Conservation (phyloP, 92 coral and sea anemone genomes). For the Scolanthus callimorphus region DNA sequence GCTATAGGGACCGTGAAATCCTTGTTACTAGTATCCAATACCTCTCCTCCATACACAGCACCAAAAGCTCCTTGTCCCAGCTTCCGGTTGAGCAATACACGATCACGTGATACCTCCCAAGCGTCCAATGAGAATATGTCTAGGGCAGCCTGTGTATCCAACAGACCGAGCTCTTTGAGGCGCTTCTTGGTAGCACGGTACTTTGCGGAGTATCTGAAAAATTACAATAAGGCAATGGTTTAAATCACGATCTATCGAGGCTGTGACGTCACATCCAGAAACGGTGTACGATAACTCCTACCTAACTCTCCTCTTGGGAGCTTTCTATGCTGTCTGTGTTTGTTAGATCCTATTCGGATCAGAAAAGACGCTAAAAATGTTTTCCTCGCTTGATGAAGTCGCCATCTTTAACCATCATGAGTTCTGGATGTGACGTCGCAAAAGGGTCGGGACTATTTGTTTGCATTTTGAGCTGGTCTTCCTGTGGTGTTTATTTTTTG, state of each 20-base stretch:
- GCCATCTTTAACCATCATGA: no score
- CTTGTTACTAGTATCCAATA: constrained; percentile 42
- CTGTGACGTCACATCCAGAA: no score
- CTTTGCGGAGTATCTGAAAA: constrained; percentile 65
- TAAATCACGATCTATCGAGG: background rate
- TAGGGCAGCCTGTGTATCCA: constrained; percentile 45
- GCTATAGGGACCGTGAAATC: constrained; percentile 55
- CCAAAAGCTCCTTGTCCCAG: constrained; percentile 86
- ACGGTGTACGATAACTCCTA: no score
- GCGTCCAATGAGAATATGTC: constrained; percentile 67
- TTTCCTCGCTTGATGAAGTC: no score
- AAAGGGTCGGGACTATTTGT: no score
- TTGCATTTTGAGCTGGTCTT: no score
- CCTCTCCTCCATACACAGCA: constrained; percentile 81
- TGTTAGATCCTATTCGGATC: no score
- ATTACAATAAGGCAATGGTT: background rate
- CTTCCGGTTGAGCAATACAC: constrained; percentile 58
- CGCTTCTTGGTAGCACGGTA: constrained; percentile 63
- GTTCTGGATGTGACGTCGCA: no score
- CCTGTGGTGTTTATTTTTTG: no score
- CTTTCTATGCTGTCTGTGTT: no score
- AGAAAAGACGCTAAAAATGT: no score
- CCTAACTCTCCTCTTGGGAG: background rate
- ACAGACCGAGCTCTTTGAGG: constrained; percentile 66
- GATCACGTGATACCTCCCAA: constrained; percentile 72